phyloP scores from a whole-genome alignment of 2,797 vertebrate species.

The Falco biarmicus region DNA sequence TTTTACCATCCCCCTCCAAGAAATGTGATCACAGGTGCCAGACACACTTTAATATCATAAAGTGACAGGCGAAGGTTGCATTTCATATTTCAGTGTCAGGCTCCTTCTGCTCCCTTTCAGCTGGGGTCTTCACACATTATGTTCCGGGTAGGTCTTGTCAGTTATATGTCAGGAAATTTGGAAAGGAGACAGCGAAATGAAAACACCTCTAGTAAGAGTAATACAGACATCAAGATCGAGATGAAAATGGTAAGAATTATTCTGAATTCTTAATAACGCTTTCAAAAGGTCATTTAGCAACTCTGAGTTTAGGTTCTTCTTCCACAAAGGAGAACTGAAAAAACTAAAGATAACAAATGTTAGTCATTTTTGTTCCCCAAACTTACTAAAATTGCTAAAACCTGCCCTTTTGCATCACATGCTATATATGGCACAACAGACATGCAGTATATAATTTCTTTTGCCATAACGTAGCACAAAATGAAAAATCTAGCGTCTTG shows the following conservation, averaged over 20 bases:
- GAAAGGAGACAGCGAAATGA: conserved; percentile 58
- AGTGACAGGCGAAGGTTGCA: conserved; percentile 61
- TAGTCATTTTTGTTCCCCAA: not conserved
- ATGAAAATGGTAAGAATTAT: conserved; percentile 35
- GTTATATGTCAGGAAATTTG: conserved; percentile 55
- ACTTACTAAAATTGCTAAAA: not conserved
- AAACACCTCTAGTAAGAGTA: conserved; percentile 39
- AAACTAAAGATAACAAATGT: not conserved
- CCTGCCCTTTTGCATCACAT: not conserved
- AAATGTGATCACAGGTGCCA: conserved; percentile 24
- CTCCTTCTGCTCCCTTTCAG: conserved; percentile 56
- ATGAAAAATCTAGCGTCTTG: not conserved
- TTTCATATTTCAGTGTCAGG: conserved; percentile 67
- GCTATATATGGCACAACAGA: accelerated
- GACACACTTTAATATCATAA: conserved; percentile 44
- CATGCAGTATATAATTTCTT: not conserved
- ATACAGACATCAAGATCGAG: conserved; percentile 5
- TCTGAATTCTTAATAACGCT: conserved; percentile 55
- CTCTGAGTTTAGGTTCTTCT: not conserved
- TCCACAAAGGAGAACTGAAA: not conserved
- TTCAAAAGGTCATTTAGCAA: conserved; percentile 22
- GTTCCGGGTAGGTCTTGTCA: conserved; percentile 66
- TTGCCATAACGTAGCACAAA: not conserved
- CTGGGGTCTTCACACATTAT: not conserved
- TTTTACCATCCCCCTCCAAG: not conserved